Percentiles rank a stretch among this genome's conserved stretches.
phyloP scores from a whole-genome alignment of 2,888 invertebrate genomes.

The Clostera curtula region DNA sequence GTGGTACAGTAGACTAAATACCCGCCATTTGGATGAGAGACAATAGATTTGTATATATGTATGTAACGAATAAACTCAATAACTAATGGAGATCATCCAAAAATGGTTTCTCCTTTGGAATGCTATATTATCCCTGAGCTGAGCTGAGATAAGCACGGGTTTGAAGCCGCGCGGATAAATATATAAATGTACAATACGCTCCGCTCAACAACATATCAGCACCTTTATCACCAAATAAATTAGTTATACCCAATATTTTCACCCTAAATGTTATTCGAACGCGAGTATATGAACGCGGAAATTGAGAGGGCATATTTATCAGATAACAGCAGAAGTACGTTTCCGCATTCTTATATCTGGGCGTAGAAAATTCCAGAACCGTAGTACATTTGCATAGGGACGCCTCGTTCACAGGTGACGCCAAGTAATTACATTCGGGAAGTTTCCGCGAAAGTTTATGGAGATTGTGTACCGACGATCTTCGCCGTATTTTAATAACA shows the following conservation, averaged over 20 bases:
- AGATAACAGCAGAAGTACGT: constrained; percentile 48
- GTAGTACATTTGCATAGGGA: constrained; percentile 59
- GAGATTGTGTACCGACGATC: constrained; percentile 50
- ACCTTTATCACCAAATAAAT: constrained; percentile 50
- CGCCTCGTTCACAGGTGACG: constrained; percentile 64
- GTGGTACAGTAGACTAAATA: too few species aligned
- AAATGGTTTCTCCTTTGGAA: too few species aligned
- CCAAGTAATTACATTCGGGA: constrained; percentile 63
- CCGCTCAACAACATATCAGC: too few species aligned
- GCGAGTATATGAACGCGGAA: constrained; percentile 58
- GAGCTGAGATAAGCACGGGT: too few species aligned
- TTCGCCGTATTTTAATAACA: not conserved
- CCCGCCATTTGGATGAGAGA: too few species aligned
- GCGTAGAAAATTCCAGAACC: constrained; percentile 59
- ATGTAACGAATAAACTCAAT: too few species aligned
- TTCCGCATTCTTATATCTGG: constrained; percentile 59
- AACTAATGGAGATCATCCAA: too few species aligned
- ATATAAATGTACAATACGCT: too few species aligned
- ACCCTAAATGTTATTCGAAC: constrained; percentile 63
- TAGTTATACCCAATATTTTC: constrained; percentile 68
- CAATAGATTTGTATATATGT: too few species aligned
- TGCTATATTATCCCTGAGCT: too few species aligned
- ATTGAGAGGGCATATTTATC: constrained; percentile 67
- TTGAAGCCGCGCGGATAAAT: too few species aligned
- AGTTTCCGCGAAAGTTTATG: constrained; percentile 56